Evolutionary conservation across 2,888 invertebrate species (phyloP).

Genomic region (Drosophila tripunctata): DNA sequence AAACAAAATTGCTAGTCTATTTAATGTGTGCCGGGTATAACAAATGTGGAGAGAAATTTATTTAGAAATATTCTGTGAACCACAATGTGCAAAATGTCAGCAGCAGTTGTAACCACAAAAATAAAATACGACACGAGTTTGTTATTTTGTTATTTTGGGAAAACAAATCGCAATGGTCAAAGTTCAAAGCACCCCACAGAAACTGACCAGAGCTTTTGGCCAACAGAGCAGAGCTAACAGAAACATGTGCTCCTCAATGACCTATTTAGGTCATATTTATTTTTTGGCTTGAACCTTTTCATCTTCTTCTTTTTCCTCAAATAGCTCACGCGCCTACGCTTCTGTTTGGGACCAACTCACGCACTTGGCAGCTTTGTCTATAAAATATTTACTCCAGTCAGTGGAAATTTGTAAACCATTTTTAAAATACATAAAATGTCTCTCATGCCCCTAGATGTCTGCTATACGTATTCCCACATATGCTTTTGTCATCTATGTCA

Average conservation of each 20-base stretch:
- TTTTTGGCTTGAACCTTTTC: constrained; percentile 18
- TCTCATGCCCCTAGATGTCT: neutral
- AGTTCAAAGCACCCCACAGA: constrained; percentile 33
- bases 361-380: constrained; percentile 68
- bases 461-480: constrained; percentile 51
- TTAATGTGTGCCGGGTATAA: neutral
- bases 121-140: constrained; percentile 14
- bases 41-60: constrained; percentile 36
- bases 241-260: constrained; percentile 48
- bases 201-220: constrained; percentile 35
- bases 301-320: constrained; percentile 18
- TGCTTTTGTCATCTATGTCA: constrained; percentile 70
- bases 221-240: constrained; percentile 28
- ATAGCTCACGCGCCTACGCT: constrained; percentile 54
- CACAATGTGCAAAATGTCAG: constrained; percentile 59
- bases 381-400: constrained; percentile 63
- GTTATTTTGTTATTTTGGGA: neutral
- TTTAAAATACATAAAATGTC: constrained; percentile 46
- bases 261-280: constrained; percentile 32
- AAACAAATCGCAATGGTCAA: constrained; percentile 23
- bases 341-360: constrained; percentile 53
- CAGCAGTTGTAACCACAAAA: constrained; percentile 65
- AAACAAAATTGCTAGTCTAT: neutral
- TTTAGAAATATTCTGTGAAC: constrained; percentile 42
- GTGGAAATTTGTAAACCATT: constrained; percentile 59